Base-by-base conservation (phyloP, 2,113 vertebrate species). In the Tapirus terrestris region DNA sequence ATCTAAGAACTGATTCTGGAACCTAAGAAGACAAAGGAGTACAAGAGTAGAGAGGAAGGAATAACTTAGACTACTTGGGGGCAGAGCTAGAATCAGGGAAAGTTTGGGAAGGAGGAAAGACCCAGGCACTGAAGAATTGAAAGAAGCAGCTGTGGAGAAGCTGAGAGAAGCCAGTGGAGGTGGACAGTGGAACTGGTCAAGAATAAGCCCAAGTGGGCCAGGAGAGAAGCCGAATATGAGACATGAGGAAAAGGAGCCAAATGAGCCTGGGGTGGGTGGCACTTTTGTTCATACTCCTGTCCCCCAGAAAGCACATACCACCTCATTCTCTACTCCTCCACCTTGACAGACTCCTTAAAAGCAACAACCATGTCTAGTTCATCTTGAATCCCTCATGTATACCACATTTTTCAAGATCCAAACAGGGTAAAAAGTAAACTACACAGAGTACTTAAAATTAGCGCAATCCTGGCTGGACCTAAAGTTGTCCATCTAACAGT, bases 11-110 rank as follows among this genome's bases (percentile, higher is more conserved):
- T n/a, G 8, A 29, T 16, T 10, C 20, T 48, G 29, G 63, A 36
- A 39, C 0, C 31, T 43, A 51, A 45, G 36, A 43, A 53, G 36
- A 25, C 33, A 6, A 25, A 36, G 14, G 6, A 31, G 6, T 4
- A 51, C 8, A 63, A 3, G 25, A n/a, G 8, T 2, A 45, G 31
- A 8, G 27, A 70, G 14, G 25, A 60, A 48, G 45, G 25, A 81
- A 3, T 2, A 25, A 27, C 2, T 33, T 43, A 60, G 45, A 56
- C 6, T 4, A 1, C 2, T 0, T 4, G 25, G 9, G 14, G 7
- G 16, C 9, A 9, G 14, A 73, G 6, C 51, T 39, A 5, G 33
- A 29, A 10, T 53, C 48, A 25, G 21, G 9, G 33, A 8, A 14
- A 31, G 8, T 48, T 21, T 43, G 3, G 20, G 60, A 53, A 25